These are phyloP conservation scores for Mormoops blainvillei DNA, from an alignment of 2,113 vertebrate genomes.

Conservation along the genomic window DNA sequence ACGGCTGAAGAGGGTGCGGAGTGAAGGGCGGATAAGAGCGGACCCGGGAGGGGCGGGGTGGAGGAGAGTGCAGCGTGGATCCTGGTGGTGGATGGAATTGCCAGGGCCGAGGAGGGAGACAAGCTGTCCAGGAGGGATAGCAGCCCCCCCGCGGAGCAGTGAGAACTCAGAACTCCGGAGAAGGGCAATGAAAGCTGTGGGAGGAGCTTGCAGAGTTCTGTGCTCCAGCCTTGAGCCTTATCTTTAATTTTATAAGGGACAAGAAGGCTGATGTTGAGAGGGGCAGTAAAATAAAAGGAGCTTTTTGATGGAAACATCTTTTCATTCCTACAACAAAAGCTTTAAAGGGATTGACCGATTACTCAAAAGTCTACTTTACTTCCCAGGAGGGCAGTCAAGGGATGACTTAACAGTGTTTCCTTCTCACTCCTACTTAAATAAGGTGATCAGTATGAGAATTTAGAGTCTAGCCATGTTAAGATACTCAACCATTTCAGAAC, in stretches of 20 bases:
- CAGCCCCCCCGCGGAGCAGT: rapidly evolving
- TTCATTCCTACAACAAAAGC: not conserved
- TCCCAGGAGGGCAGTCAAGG: not conserved
- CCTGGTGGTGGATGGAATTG: not conserved
- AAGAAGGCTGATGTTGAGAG: not conserved
- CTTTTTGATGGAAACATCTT: not conserved
- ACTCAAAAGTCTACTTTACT: not conserved
- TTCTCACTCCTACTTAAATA: not conserved
- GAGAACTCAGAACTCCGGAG: not conserved
- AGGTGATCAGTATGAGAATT: not conserved
- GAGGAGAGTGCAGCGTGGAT: not conserved
- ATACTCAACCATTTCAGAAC: not conserved
- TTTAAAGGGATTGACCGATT: not conserved
- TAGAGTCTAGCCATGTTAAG: not conserved
- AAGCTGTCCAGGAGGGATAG: rapidly evolving
- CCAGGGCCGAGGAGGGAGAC: not conserved
- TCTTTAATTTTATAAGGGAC: not conserved
- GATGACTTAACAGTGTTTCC: not conserved
- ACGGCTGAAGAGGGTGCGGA: not conserved
- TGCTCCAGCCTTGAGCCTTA: not conserved
- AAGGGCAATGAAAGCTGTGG: not conserved
- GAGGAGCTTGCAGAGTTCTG: not conserved
- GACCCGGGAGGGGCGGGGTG: rapidly evolving
- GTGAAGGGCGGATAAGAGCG: not conserved
- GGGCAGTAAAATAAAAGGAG: not conserved